phyloP scores from a whole-genome alignment of 2,113 vertebrate genomes.

The Chinchilla lanigera region DNA sequence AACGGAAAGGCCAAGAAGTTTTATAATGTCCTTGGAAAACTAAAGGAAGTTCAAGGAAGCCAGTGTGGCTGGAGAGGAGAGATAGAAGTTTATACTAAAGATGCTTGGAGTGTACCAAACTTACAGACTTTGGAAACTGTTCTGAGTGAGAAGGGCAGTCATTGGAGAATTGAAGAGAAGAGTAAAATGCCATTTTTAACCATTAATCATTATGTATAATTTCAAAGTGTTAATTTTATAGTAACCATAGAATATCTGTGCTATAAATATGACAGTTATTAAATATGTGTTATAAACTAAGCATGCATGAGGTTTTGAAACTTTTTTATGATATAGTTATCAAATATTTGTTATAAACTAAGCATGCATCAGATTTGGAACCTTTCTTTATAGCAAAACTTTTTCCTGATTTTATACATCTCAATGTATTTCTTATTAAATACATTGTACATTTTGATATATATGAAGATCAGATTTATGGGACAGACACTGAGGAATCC shows the following conservation, averaged over 20 bases:
- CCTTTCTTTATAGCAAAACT: neutral
- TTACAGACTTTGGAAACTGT: neutral
- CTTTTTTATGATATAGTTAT: too few species aligned
- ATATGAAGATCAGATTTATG: neutral
- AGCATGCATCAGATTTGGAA: too few species aligned
- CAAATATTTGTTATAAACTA: too few species aligned
- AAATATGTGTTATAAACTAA: too few species aligned
- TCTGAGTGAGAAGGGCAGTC: neutral
- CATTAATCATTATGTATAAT: neutral
- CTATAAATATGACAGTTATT: neutral
- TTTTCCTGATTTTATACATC: neutral
- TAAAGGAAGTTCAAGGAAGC: neutral
- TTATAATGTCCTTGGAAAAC: neutral
- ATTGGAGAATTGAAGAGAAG: neutral
- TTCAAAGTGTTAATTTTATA: neutral
- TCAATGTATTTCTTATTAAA: neutral
- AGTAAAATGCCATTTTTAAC: neutral
- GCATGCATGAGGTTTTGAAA: too few species aligned
- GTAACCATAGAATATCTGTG: neutral
- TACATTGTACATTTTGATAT: neutral
- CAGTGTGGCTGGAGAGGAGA: neutral
- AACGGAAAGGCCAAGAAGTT: neutral
- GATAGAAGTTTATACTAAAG: neutral
- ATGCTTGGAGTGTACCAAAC: neutral
- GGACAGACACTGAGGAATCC: neutral